These are phyloP conservation scores for Gallinago stenura DNA, from an alignment of 2,797 vertebrate genomes.

Conservation along the genomic window DNA sequence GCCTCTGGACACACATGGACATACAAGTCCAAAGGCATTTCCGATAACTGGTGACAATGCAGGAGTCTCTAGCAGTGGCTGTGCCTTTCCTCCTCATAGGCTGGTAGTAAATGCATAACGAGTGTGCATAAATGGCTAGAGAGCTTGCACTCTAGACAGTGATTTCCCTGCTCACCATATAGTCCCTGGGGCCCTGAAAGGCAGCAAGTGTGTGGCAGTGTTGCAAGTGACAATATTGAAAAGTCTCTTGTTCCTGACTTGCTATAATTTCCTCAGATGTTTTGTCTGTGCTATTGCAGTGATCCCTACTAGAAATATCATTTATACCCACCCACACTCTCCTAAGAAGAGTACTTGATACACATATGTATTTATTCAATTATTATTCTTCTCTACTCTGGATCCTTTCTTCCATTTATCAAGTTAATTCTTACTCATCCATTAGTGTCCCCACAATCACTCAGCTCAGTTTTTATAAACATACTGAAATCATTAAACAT, in stretches of 20 bases:
- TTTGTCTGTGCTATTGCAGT: neutral
- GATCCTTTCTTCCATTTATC: neutral
- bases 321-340: fast-evolving
- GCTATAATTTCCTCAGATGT: neutral
- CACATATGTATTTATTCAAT: neutral
- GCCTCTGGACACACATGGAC: neutral
- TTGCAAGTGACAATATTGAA: neutral
- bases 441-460: neutral
- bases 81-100: neutral
- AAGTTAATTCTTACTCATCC: neutral
- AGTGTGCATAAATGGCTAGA: neutral
- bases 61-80: neutral
- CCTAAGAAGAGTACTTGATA: neutral
- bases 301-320: neutral
- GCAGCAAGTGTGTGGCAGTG: neutral
- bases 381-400: neutral
- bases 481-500: neutral
- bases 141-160: neutral
- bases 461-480: neutral
- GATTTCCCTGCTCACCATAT: neutral
- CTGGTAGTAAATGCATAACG: neutral
- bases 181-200: neutral
- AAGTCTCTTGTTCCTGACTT: neutral
- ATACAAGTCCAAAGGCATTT: neutral
- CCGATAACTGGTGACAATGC: fast-evolving